Conservation (phyloP, 2,113 vertebrate genomes). For the Axis porcinus region DNA sequence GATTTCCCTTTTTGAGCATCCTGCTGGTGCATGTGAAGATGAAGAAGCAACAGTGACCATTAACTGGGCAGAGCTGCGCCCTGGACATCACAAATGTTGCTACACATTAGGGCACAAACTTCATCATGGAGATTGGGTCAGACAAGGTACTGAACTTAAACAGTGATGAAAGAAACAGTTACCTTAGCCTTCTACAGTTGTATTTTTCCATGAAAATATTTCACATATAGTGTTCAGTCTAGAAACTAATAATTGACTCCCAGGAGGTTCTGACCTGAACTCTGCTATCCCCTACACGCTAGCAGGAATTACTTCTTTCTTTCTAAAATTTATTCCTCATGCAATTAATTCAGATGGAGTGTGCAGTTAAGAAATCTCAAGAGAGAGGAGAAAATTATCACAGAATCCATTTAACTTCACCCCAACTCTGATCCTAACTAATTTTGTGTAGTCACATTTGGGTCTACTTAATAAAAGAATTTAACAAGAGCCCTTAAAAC, state of each 20-base stretch:
- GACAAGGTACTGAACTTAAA: slow-evolving; percentile 80
- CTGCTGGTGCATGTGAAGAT: slow-evolving; percentile 58
- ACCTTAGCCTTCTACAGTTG: background rate
- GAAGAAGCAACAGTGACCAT: slow-evolving; percentile 75
- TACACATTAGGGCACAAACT: slow-evolving; percentile 77
- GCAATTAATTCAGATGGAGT: slow-evolving; percentile 18
- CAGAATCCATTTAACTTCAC: slow-evolving; percentile 6
- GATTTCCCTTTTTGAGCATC: slow-evolving; percentile 80
- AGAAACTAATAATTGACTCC: slow-evolving; percentile 22
- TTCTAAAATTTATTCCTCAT: background rate
- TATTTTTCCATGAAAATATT: slow-evolving; percentile 12
- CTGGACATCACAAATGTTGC: slow-evolving; percentile 83
- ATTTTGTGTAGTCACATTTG: background rate
- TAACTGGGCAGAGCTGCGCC: slow-evolving; percentile 83
- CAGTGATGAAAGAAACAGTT: background rate
- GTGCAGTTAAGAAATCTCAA: background rate
- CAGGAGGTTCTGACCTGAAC: background rate
- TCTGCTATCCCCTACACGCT: background rate
- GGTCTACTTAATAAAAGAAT: background rate
- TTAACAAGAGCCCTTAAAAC: background rate
- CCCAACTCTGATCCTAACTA: background rate
- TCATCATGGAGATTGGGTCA: slow-evolving; percentile 84
- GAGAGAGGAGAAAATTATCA: background rate
- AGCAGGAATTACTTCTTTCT: background rate
- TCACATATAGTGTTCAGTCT: background rate